Base-by-base conservation (phyloP, 2,113 vertebrate genomes). In the Vulpes vulpes region DNA sequence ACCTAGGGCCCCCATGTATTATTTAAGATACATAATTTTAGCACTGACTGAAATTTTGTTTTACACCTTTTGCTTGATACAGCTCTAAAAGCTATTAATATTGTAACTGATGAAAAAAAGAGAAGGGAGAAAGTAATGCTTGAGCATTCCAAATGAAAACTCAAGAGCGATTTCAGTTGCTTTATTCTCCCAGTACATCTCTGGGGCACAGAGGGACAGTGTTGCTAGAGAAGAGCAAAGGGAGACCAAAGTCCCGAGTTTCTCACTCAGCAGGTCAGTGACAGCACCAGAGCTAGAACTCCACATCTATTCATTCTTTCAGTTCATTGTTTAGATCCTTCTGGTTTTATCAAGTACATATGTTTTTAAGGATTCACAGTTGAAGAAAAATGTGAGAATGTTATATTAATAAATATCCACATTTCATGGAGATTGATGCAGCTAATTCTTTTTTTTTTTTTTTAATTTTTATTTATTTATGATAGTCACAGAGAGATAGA, bases 381-480 rank as follows among this genome's bases (percentile, higher is more conserved):
- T 93, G 11, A 95, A 90, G 74, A 91, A 92, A 89, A 94, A 64
- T 60, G 65, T 32, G 23, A 94, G 55, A 78, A 16, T 76, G 80
- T 76, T 84, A 60, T 8, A 65, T 88, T 89, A 79, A 65, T 73
- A 93, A 88, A 60, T 25, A 81, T 35, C 62, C 84, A 20, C 23
- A 4, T 90, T 96, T 85, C 71, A 71, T 35, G 6, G 43, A 83
- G 53, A 38, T 23, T 59, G 20, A 81, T 79, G 51, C 76, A 73
- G 67, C 53, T 60, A 78, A 87, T 84, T 91, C 53, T 95, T 89
- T 87, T 91, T n/a, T n/a, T n/a, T n/a, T n/a, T n/a, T n/a, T n/a
- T n/a, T n/a, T n/a, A n/a, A n/a, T n/a, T n/a, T n/a, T n/a, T n/a
- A n/a, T n/a, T n/a, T n/a, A n/a, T n/a, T n/a, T n/a, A n/a, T n/a